Evolutionary conservation across 2,888 invertebrate genomes (phyloP).

Genomic region (Pilophorus perplexus): DNA sequence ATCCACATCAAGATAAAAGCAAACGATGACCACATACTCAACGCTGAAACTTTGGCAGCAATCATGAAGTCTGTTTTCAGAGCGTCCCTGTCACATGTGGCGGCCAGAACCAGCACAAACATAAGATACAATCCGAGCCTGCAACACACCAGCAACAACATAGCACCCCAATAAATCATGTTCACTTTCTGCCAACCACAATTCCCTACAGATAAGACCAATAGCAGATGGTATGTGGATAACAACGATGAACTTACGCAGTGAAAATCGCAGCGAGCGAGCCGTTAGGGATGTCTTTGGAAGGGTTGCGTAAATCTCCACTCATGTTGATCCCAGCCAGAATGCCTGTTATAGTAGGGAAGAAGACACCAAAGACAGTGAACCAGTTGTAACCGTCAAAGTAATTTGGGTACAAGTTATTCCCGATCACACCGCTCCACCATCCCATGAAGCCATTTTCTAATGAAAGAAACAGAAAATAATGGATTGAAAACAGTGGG

Average conservation of each 20-base stretch:
- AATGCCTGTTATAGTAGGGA: conserved; percentile 95
- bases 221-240: too few species aligned
- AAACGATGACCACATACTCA: conserved; percentile 54
- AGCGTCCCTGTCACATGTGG: conserved; percentile 72
- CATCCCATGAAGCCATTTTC: conserved; percentile 84
- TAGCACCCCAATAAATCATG: background rate
- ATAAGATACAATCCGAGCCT: conserved; percentile 84
- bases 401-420: conserved; percentile 80
- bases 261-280: conserved; percentile 88
- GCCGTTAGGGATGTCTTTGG: conserved; percentile 89
- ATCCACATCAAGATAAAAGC: background rate
- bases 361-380: conserved; percentile 94
- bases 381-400: conserved; percentile 85
- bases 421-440: conserved; percentile 71
- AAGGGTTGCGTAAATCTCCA: conserved; percentile 89
- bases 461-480: conserved; percentile 52
- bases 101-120: conserved; percentile 85
- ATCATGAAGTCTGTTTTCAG: conserved; percentile 83
- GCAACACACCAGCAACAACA: conserved; percentile 47
- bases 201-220: too few species aligned
- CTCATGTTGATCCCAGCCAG: conserved; percentile 98
- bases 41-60: conserved; percentile 83
- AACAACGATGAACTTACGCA: too few species aligned
- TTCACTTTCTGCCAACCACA: too few species aligned
- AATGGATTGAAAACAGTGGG: background rate